Evolutionary conservation across 2,113 vertebrate genomes (phyloP), one percentile per base, ranked within the genome.

Genomic region (Microcebus lehilahytsara): DNA sequence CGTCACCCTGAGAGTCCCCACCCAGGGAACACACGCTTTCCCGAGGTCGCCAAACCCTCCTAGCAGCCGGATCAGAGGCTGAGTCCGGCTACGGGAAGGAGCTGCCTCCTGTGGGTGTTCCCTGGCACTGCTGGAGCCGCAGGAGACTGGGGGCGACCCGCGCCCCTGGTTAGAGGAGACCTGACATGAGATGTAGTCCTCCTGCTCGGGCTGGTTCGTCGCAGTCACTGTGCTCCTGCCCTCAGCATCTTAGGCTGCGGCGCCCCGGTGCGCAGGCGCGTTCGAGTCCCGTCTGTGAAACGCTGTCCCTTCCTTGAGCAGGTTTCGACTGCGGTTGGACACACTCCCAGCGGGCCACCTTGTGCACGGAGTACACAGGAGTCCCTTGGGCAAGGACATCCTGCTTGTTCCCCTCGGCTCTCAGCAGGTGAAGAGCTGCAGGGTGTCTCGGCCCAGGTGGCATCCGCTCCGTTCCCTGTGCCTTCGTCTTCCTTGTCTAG

Each of bases 241-340:
- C 23, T 17, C 7, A 14, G 56, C 60, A 23, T n/a, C 5, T 56
- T 11, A 19, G 72, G 66, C 58, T 30, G 7, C 8, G 4, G 64
- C 25, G 11, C 30, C 37, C 53, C 3, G 1, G 7, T 23, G 5
- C 27, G 16, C 22, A 10, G 84, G 46, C 10, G 5, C 32, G 4
- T 46, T 16, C 7, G 0, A 1, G 49, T 19, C 37, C 37, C 2
- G 17, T 37, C 71, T 85, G 13, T 84, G 74, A 71, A 51, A 64
- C 27, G 16, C 19, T n/a, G 42, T 80, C 16, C 81, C 64, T 78
- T 53, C 95, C 22, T 74, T 37, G 16, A 0, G 0, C 71, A 99
- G 99, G 99, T 99, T 99, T 99, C 98, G 99, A 99, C 98, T 99
- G 99, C 97, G 99, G 99, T 89, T 99, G 99, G 91, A 99, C 99